Base-by-base conservation (phyloP, 2,888 invertebrate species). In the Boloria euphrosyne region DNA sequence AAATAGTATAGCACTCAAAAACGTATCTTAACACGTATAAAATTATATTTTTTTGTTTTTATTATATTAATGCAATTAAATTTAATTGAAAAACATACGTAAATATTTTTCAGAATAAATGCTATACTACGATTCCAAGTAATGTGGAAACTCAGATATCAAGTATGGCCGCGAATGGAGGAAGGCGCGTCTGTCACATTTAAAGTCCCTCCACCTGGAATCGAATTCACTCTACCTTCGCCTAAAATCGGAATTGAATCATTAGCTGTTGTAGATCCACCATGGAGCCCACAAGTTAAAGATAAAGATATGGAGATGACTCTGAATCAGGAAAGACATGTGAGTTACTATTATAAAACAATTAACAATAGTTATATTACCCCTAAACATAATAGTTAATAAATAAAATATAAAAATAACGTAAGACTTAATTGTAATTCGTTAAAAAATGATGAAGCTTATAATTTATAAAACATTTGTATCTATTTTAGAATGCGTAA, bases 161-260 rank as follows among this genome's bases (percentile, higher is more conserved):
- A 99, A 93, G 98, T 98, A 0, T 99, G 99, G 99, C 98, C 99
- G 0, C 94, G 99, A 67, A 98, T 99, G 99, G 99, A 99, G 85
- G 99, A 99, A 80, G 97, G 97, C 7, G 99, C 99, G 0, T 98
- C 98, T 66, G 89, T 97, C 68, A 96, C 97, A 0, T 99, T 99
- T 85, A 99, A 99, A 93, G 98, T 99, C 2, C 99, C 99, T 0
- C 99, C 99, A 0, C 99, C 99, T 0, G 98, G 98, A 18, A 99
- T 99, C 69, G 99, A 99, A 83, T 99, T 99, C 83, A 99, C 99
- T 0, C 90, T 99, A 59, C 99, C 99, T 0, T 99, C 99, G 0
- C 99, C 99, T 0, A 98, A 99, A 84, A 99, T 99, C 73, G 99
- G 99, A 3, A 97, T 98, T 50, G 98, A 98, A 86, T 97, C 97